phyloP scores from a whole-genome alignment of 2,888 invertebrate genomes.

The Limnephilus lunatus region DNA sequence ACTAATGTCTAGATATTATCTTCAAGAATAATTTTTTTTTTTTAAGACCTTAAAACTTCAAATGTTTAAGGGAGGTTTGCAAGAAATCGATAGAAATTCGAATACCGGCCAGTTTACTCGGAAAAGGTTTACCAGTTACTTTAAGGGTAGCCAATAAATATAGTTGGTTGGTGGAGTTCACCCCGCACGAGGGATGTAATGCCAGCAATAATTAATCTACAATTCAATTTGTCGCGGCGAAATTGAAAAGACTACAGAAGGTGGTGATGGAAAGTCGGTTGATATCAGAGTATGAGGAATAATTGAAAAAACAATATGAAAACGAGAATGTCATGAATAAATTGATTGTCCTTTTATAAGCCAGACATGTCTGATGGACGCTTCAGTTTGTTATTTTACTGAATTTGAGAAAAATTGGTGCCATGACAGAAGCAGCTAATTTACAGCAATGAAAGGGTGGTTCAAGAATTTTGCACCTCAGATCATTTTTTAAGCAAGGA shows the following conservation, averaged over 20 bases:
- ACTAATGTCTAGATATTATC: too few species aligned
- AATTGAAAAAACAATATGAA: conserved; percentile 34
- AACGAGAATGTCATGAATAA: conserved; percentile 36
- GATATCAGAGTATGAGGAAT: neutral
- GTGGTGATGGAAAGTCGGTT: conserved; percentile 28
- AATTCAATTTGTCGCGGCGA: conserved; percentile 49
- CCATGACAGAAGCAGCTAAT: neutral
- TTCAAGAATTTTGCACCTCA: neutral
- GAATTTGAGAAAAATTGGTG: neutral
- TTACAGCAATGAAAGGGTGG: neutral
- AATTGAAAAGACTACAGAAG: conserved; percentile 45
- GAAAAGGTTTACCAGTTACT: neutral
- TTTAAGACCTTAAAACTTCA: too few species aligned
- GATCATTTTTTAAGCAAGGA: too few species aligned
- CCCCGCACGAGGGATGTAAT: conserved; percentile 34
- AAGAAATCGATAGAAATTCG: too few species aligned
- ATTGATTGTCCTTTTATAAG: neutral
- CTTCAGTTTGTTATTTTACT: neutral
- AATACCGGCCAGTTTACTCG: too few species aligned
- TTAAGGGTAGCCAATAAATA: neutral
- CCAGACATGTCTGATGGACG: neutral
- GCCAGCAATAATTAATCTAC: conserved; percentile 47
- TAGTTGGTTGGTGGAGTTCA: neutral
- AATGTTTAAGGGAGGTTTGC: too few species aligned
- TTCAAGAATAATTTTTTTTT: too few species aligned